phyloP scores from a whole-genome alignment of 1,140 invertebrate species.

The Coptotermes formosanus region DNA sequence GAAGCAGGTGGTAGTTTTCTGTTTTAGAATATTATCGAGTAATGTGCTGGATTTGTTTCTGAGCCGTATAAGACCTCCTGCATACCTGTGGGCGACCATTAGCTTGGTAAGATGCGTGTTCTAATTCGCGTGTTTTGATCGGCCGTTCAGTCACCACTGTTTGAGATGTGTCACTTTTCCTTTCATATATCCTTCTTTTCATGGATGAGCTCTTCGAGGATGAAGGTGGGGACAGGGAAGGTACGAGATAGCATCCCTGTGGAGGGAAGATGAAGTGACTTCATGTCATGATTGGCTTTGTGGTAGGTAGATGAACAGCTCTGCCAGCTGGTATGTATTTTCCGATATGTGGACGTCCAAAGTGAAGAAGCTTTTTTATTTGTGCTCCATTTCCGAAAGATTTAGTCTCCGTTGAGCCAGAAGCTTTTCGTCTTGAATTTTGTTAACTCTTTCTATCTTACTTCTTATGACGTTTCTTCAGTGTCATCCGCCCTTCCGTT shows the following conservation, averaged over 20 bases:
- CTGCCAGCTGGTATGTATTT: background rate
- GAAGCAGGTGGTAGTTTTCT: too few relatives aligned
- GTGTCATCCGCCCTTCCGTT: background rate
- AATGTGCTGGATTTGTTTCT: too few relatives aligned
- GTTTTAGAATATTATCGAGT: too few relatives aligned
- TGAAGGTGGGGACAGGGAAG: background rate
- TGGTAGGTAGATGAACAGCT: background rate
- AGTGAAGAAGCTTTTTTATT: background rate
- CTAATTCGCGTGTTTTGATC: too few relatives aligned
- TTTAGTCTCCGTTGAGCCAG: background rate
- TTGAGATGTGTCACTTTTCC: background rate
- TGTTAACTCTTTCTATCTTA: background rate
- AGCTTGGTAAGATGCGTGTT: too few relatives aligned
- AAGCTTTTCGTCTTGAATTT: background rate
- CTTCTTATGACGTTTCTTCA: background rate
- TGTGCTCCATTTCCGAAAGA: background rate
- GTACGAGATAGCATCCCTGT: background rate
- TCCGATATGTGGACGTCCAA: background rate
- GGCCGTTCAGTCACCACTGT: background rate
- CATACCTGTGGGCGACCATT: too few relatives aligned
- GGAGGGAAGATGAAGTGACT: slow-evolving; percentile 1
- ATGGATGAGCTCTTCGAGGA: background rate
- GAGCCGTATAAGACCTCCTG: too few relatives aligned
- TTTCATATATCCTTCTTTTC: background rate
- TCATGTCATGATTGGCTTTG: background rate